Evolutionary conservation across 2,888 invertebrate species (phyloP), one percentile per base, ranked within the genome.

Genomic region (Acronicta leporina): DNA sequence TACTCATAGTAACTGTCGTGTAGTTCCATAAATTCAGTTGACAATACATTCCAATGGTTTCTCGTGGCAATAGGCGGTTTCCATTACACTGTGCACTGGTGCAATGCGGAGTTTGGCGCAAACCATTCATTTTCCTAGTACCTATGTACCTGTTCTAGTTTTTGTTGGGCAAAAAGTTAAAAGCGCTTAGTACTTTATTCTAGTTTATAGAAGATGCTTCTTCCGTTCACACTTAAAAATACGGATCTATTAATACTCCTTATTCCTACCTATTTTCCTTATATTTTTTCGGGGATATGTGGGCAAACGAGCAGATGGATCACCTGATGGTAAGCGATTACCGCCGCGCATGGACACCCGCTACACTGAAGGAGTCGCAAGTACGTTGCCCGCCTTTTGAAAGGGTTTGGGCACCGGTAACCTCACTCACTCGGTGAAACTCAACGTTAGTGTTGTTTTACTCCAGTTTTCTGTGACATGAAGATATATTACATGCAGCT

Each of bases 31-130:
- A 64, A 73, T 73, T 54, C 47, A 33, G 48, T 54, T 48, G 61
- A 61, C 58, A 63, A 47, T 63, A 53, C 44, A 69, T 61, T 69
- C 57, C 53, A 58, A 57, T 70, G 59, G 54, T 44, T 57, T 62
- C 73, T 70, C 50, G 66, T 63, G 48, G 51, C 58, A 63, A 63
- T 70, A 63, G 63, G 58, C 63, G 33, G 30, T 43, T 44, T 43
- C 27, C 55, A 71, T 63, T 73, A 77, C 65, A 66, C 48, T 73
- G 73, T 73, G 75, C 65, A 66, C 48, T 73, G 73, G 63, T 77
- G 78, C 78, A 78, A 50, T 77, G 78, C 78, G 63, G 77, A 68
- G 62, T 63, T 67, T 48, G 35, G 50, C 40, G 54, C 62, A 45
- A 52, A 51, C 62, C 45, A 66, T 75, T 68, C 47, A 69, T 74